A percentile compares a stretch with the other conserved stretches of the same genome.
These are phyloP conservation scores for Propsilocerus akamusi DNA, from an alignment of 1,140 invertebrate genomes.

Conservation along the genomic window DNA sequence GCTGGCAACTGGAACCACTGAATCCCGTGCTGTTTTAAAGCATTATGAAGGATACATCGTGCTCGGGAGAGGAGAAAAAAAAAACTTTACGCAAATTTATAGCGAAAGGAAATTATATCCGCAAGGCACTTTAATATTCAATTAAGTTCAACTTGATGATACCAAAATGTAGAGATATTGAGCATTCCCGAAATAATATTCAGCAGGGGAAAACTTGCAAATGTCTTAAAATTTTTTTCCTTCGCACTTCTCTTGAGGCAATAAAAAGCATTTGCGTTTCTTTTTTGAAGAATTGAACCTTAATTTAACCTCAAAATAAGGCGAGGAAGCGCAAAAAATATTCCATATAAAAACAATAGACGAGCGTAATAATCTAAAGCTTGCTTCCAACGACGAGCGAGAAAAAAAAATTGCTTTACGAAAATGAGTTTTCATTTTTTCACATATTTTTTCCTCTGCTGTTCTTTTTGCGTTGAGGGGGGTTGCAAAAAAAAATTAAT, in stretches of 20 bases:
- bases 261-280: background rate
- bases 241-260: background rate
- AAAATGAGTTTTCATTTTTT: background rate
- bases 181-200: no score
- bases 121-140: background rate
- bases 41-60: no score
- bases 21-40: no score
- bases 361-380: background rate
- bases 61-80: no score
- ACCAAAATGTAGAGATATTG: no score
- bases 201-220: no score
- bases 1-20: no score
- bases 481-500: background rate
- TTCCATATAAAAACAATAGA: constrained; percentile 1
- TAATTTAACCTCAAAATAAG: constrained; percentile 2
- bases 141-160: no score
- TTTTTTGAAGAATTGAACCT: background rate
- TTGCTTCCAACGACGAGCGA: background rate
- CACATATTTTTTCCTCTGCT: background rate
- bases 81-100: no score
- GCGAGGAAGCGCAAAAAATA: background rate
- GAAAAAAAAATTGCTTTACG: no score
- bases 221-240: no score
- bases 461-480: background rate
- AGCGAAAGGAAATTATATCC: background rate